Base-by-base conservation (phyloP, 1,140 invertebrate genomes). In the Lerema accius region DNA sequence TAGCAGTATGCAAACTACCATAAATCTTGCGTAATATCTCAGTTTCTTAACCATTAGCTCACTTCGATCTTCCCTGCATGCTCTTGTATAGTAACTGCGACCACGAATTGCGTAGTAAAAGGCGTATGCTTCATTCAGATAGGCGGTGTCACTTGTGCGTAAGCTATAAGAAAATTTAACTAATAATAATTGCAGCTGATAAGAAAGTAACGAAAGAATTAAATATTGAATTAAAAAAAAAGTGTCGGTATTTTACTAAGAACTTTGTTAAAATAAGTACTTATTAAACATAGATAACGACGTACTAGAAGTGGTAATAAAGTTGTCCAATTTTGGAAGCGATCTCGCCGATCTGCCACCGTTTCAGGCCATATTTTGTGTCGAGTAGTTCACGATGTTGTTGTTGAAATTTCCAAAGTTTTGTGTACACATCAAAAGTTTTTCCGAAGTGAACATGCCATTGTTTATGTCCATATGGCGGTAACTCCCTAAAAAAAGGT, bases 331-430 rank as follows among this genome's bases (percentile, higher is more conserved):
- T 99, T 93, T 99, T 99, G 7, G 97, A 99, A 9, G 98, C 98
- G 66, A 99, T 98, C 92, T 99, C 98, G 48, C 98, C 98, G 76
- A 99, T 99, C 92, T 99, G 98, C 98, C 98, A 99, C 69, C 98
- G 91, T 79, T 99, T 99, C 67, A 99, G 91, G 13, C 97, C 97
- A 91, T 99, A 99, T 91, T 98, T 98, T 66, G 94, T 94, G 90
- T 99, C 98, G 55, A 99, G 92, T 67, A 98, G 94, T 88, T 93
- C 95, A 90, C 98, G 94, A 92, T 99, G 97, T 89, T 99, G 97
- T 86, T 99, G 98, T 89, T 99, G 98, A 91, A 98, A 99, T 89
- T 99, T 99, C 98, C 98, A 99, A 42, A 99, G 92, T 92, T 98
- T 98, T 23, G 98, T 99, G 92, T 99, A 99, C 51, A 99, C 97